Evolutionary conservation across 2,113 vertebrate genomes (phyloP).

Genomic region (Cebidichthys violaceus): DNA sequence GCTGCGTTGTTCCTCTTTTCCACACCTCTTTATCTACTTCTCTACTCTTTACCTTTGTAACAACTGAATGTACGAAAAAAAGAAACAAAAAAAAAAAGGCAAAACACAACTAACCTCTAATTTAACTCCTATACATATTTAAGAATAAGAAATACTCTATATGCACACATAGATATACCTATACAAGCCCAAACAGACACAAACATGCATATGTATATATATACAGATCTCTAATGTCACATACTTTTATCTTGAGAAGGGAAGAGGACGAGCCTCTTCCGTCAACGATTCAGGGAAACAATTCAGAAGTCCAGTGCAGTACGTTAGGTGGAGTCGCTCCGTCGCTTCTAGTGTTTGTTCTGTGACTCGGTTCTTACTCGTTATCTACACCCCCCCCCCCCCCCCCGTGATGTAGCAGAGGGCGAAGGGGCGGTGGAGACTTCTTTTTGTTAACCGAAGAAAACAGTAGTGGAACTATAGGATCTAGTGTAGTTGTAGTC

Average conservation of each 20-base stretch:
- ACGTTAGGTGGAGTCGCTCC: constrained; percentile 63
- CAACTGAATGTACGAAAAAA: constrained; percentile 81
- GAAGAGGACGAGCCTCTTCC: constrained; percentile 81
- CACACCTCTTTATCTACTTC: constrained; percentile 64
- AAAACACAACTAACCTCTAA: constrained; percentile 82
- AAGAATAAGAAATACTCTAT: constrained; percentile 78
- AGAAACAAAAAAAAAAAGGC: constrained; percentile 36
- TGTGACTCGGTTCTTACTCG: constrained; percentile 61
- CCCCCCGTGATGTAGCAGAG: constrained; percentile 73
- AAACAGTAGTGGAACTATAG: constrained; percentile 70
- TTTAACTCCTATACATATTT: constrained; percentile 82
- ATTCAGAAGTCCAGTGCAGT: constrained; percentile 79
- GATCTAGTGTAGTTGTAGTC: constrained; percentile 67
- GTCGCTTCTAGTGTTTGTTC: constrained; percentile 68
- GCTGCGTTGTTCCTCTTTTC: constrained; percentile 42
- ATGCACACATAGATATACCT: constrained; percentile 80
- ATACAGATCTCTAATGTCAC: constrained; percentile 82
- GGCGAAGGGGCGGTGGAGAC: constrained; percentile 55
- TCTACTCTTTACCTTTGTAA: constrained; percentile 72
- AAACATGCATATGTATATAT: constrained; percentile 78
- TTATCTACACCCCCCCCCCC: constrained; percentile 33
- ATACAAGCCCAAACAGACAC: constrained; percentile 76
- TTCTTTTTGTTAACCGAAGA: constrained; percentile 58
- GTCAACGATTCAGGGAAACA: constrained; percentile 83
- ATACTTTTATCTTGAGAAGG: constrained; percentile 76